Evolutionary conservation across 2,797 vertebrate genomes (phyloP), one percentile per base, ranked within the genome.

Genomic region (Phoebastria nigripes): DNA sequence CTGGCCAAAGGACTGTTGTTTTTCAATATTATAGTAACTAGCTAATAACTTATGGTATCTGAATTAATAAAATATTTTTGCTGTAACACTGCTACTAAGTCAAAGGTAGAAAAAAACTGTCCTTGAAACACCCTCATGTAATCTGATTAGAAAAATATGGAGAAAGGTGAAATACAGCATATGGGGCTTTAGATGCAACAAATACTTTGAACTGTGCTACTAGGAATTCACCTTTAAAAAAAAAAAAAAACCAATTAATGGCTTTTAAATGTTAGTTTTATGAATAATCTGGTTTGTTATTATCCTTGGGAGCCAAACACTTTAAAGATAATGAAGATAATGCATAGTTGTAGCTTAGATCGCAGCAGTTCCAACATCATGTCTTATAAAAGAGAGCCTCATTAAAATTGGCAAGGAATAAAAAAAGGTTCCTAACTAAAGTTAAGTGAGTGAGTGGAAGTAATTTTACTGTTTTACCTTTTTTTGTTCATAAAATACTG

Each of bases 321-420:
- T 95, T 95, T 71, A 70, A 91, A 85, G 47, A 11, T 74, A 95
- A 95, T 90, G 66, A 95, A 95, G 55, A 92, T 89, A 97, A 96
- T 55, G 20, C 17, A 85, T 79, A 73, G 19, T 31, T 93, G 52
- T 93, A 66, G 2, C 61, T 96, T 85, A 72, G 42, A 80, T 21
- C 5, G 12, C 47, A 85, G 65, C 21, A 92, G 86, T 80, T 93
- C 70, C 79, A 80, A 56, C 85, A 86, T 37, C 22, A 41, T 55
- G 17, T 74, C 61, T 81, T 70, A 80, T 65, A 94, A 95, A 93
- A 86, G 8, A 67, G 51, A 89, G 21, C 7, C 33, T 88, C 82
- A 77, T 91, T 93, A 79, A 88, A 83, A 74, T 44, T 63, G 24
- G 11, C 39, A 94, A 90, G 26, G 22, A 74, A 4, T 3, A 77